Base-by-base conservation (phyloP, 1,140 invertebrate genomes). In the Cecropterus lyciades region DNA sequence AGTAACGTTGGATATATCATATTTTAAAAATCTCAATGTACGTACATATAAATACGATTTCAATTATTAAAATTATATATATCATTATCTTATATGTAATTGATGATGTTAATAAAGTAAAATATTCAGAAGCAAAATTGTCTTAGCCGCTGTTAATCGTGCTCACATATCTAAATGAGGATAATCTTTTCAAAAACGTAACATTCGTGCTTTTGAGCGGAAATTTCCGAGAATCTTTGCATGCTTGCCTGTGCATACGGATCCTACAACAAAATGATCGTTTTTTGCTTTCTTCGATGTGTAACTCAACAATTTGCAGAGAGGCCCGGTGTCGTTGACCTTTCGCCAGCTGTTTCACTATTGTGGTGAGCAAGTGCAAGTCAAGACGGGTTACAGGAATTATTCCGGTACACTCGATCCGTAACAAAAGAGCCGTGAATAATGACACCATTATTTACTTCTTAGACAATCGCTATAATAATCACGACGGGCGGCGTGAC, bases 301-400 rank as follows among this genome's bases (percentile, higher is more conserved):
- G 80, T 85, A 82, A 83, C 79, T 87, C 79, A 84, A 88, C 81
- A 90, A 88, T 91, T 91, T 88, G 89, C 89, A 87, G 83, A 80
- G 82, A 77, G 70, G 64, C 67, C 67, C 52, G 75, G 77, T 76
- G 87, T 89, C 89, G 67, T 75, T 81, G 86, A 89, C 87, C 87
- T 87, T 75, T 79, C 67, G 79, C 79, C 89, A 90, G 87, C 87
- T 91, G 89, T 89, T 89, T 80, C 68, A 75, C 85, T 87, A 89
- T 88, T 84, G 80, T 85, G 71, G 59, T 74, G 66, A 67, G 77
- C 79, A 78, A 84, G 75, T 75, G 79, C 75, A 75, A 63, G 48
- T 33, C 72, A 87, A 83, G 84, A 80, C 80, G 85, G 78, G 82
- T 79, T 82, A 77, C 73, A 85, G 81, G 75, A 85, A 85, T 85